phyloP scores from a whole-genome alignment of 2,888 invertebrate species.

The Apoda limacodes region DNA sequence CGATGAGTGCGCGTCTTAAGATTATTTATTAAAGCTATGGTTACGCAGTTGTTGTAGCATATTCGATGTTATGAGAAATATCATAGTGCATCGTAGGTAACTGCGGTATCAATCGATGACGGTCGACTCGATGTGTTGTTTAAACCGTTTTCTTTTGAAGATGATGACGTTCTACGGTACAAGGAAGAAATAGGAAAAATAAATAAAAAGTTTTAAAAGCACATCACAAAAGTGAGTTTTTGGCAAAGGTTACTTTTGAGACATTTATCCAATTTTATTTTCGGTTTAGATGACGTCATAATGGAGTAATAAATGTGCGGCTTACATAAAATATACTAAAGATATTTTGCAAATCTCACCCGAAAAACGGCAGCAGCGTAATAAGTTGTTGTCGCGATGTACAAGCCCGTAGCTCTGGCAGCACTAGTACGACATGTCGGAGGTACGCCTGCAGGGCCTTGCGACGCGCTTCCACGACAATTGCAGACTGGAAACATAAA shows the following conservation, averaged over 20 bases:
- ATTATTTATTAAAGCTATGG: no score
- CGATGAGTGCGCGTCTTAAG: no score
- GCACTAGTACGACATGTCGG: slow-evolving; percentile 82
- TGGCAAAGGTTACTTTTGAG: no score
- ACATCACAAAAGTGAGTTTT: slow-evolving; percentile 1
- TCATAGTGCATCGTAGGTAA: slow-evolving; percentile 45
- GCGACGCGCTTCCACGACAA: slow-evolving; percentile 89
- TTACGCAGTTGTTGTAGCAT: no score
- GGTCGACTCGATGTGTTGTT: slow-evolving; percentile 33
- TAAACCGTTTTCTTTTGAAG: slow-evolving; percentile 41
- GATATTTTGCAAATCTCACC: slow-evolving; percentile 64
- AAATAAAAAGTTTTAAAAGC: neutral
- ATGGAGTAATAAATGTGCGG: neutral
- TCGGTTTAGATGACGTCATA: neutral
- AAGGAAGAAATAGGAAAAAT: neutral
- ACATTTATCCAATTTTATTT: no score
- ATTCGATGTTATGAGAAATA: no score
- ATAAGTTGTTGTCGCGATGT: slow-evolving; percentile 83
- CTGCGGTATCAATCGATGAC: slow-evolving; percentile 35
- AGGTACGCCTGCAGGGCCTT: slow-evolving; percentile 89
- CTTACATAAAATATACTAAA: slow-evolving; percentile 2
- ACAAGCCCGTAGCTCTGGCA: slow-evolving; percentile 82
- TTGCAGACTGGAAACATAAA: slow-evolving; percentile 76
- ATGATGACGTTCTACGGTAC: slow-evolving; percentile 47
- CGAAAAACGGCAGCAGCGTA: slow-evolving; percentile 88